phyloP scores from a whole-genome alignment of 2,797 vertebrate species.

The Acanthiza pusilla region DNA sequence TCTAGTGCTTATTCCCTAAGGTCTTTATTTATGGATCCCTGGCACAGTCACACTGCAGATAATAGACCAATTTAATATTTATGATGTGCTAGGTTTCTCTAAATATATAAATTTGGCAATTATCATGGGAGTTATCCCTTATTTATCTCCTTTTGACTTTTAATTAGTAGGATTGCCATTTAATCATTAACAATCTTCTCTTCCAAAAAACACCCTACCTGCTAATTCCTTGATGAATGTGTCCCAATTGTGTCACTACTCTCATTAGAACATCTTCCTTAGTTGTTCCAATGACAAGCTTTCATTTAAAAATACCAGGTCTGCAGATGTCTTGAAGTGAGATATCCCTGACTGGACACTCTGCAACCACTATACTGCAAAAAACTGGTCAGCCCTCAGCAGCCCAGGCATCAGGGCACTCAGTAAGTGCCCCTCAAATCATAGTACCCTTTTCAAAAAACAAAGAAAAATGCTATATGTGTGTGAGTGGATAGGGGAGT shows the following conservation, averaged over 20 bases:
- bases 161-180: conserved; percentile 57
- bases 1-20: conserved; percentile 26
- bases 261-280: not conserved
- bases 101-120: conserved; percentile 54
- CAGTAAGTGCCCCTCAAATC: not conserved
- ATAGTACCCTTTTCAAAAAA: not conserved
- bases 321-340: not conserved
- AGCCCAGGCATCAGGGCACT: not conserved
- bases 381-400: not conserved
- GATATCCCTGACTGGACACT: not conserved
- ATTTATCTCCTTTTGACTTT: conserved; percentile 54
- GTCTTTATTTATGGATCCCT: conserved; percentile 47
- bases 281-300: not conserved
- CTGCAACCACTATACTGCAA: not conserved
- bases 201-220: conserved; percentile 17
- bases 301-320: not conserved
- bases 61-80: conserved; percentile 56
- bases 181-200: conserved; percentile 38
- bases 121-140: conserved; percentile 37
- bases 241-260: conserved; percentile 32
- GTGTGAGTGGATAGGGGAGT: not conserved
- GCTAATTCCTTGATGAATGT: conserved; percentile 35
- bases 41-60: conserved; percentile 10
- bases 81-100: conserved; percentile 22
- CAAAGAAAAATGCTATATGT: not conserved